Evolutionary conservation across 2,113 vertebrate genomes (phyloP).

Genomic region (Microtus richardsoni): DNA sequence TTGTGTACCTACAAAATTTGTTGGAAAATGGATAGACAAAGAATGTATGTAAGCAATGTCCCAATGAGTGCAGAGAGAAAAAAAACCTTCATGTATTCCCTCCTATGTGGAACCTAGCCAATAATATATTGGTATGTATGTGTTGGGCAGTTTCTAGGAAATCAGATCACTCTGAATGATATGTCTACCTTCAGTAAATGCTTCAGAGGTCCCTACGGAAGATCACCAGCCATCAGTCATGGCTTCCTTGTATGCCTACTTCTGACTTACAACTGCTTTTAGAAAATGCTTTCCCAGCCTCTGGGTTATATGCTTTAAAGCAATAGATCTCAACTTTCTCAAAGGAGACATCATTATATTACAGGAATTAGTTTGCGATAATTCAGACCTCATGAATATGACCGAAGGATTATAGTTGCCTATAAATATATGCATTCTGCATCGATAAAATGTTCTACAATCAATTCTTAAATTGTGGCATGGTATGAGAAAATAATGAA

Average conservation of each 20-base stretch:
- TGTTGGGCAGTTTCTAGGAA: not conserved
- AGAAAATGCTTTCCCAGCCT: not conserved
- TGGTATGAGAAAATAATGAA: not conserved
- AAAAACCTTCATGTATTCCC: not conserved
- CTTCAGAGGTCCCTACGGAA: not conserved
- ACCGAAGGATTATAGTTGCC: not conserved
- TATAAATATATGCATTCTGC: not conserved
- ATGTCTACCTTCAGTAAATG: not conserved
- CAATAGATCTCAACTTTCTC: not conserved
- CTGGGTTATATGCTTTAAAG: not conserved
- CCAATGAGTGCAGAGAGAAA: not conserved
- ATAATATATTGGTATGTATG: not conserved
- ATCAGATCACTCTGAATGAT: not conserved
- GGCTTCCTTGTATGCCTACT: not conserved
- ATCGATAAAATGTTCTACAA: not conserved
- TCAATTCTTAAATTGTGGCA: not conserved
- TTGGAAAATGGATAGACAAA: not conserved
- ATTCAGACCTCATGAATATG: not conserved
- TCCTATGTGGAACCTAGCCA: not conserved
- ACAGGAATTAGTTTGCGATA: constrained; percentile 39
- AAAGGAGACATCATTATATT: not conserved
- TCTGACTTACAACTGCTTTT: not conserved
- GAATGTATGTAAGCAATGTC: not conserved
- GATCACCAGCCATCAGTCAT: not conserved
- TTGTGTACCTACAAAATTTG: not conserved